Percentiles rank a stretch among this genome's conserved stretches.
These are phyloP conservation scores for Stomatorhinus walkeri DNA, from an alignment of 2,797 vertebrate genomes.

Conservation along the genomic window DNA sequence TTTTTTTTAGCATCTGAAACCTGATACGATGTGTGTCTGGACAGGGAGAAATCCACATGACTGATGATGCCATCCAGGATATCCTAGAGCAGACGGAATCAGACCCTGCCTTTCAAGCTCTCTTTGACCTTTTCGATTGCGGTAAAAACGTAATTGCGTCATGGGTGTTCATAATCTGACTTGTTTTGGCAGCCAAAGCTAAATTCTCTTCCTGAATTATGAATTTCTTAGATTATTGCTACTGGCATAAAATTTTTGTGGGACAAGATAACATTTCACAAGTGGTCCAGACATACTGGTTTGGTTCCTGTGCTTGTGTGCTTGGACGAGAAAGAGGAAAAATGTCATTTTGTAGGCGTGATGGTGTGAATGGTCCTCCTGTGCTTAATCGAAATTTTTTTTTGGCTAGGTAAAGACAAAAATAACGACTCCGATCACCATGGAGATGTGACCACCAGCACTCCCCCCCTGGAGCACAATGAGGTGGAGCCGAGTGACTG, in stretches of 20 bases:
- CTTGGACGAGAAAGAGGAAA: neutral
- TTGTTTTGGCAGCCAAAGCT: conserved; percentile 22
- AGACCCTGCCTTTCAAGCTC: conserved; percentile 94
- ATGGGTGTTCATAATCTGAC: neutral
- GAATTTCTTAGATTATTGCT: too few species aligned
- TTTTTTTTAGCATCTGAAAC: neutral
- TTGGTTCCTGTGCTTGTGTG: neutral
- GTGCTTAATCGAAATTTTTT: neutral
- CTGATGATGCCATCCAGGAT: conserved; percentile 91
- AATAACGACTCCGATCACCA: conserved; percentile 57
- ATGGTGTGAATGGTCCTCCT: neutral
- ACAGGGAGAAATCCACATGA: conserved; percentile 97
- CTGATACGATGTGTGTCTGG: conserved; percentile 7
- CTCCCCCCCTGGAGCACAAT: conserved; percentile 55
- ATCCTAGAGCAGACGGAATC: conserved; percentile 94
- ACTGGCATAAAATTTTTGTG: neutral
- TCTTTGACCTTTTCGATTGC: conserved; percentile 93
- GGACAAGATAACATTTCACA: neutral
- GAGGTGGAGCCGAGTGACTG: conserved; percentile 46
- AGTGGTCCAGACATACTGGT: neutral
- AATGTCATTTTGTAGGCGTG: neutral
- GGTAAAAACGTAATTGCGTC: conserved; percentile 56
- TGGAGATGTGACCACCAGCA: conserved; percentile 50
- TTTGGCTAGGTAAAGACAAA: conserved; percentile 72
- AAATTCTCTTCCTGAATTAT: neutral